Percentiles rank a stretch among this genome's conserved stretches.
phyloP scores from a whole-genome alignment of 1,140 invertebrate genomes.

The Drosophila suzukii region DNA sequence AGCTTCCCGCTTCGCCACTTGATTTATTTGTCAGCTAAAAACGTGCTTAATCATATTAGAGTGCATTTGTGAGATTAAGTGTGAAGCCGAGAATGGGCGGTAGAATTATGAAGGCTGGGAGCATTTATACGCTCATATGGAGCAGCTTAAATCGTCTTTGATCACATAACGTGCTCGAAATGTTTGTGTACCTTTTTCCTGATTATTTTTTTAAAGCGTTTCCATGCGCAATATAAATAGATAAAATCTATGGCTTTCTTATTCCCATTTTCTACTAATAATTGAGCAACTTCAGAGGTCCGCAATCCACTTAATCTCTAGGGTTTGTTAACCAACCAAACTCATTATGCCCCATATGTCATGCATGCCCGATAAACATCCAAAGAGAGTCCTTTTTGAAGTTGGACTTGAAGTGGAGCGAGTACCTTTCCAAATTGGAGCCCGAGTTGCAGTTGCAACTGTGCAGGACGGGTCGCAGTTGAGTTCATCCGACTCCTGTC shows the following conservation, averaged over 20 bases:
- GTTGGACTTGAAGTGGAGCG: conserved; percentile 2
- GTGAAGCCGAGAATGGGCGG: conserved; percentile 38
- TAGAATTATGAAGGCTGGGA: conserved; percentile 15
- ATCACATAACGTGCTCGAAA: conserved; percentile 29
- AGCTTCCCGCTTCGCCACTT: conserved; percentile 60
- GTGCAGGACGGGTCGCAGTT: background rate
- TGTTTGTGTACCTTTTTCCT: conserved; percentile 23
- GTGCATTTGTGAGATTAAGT: conserved; percentile 80
- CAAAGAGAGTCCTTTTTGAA: conserved; percentile 2
- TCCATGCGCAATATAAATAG: background rate
- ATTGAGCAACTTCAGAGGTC: conserved; percentile 1
- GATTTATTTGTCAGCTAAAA: conserved; percentile 80
- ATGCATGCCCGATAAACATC: conserved; percentile 54
- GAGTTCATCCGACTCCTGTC: conserved; percentile 26
- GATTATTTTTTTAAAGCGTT: conserved; percentile 1
- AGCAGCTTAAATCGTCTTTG: conserved; percentile 25
- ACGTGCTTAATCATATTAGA: conserved; percentile 82
- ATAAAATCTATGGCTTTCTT: background rate
- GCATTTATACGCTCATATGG: conserved; percentile 24
- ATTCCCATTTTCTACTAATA: background rate
- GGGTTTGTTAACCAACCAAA: conserved; percentile 20
- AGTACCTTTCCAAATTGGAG: conserved; percentile 1
- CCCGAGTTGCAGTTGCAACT: background rate
- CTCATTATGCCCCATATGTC: conserved; percentile 42
- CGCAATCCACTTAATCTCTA: conserved; percentile 2